A percentile compares a stretch with the other conserved stretches of the same genome.
phyloP scores from a whole-genome alignment of 2,888 invertebrate species.

The Achlya flavicornis region DNA sequence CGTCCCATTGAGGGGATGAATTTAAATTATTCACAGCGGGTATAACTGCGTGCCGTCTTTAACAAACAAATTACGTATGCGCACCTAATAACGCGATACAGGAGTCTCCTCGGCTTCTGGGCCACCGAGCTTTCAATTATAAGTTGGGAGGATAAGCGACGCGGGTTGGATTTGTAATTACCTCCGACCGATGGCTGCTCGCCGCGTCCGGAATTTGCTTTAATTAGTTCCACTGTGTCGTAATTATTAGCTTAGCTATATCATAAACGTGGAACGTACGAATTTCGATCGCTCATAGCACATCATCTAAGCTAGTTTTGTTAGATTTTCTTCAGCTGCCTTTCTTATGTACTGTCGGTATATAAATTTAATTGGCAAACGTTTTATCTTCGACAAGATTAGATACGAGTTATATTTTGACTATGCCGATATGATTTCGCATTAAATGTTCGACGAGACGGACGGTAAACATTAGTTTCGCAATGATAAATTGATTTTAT shows the following conservation, averaged over 20 bases:
- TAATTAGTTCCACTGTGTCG: conserved; percentile 65
- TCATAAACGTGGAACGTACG: conserved; percentile 59
- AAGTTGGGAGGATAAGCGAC: conserved; percentile 74
- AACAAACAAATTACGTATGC: conserved; percentile 84
- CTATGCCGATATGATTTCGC: conserved; percentile 5
- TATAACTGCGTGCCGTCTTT: conserved; percentile 82
- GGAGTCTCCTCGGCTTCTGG: conserved; percentile 63
- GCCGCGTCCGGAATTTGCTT: conserved; percentile 46
- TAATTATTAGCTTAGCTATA: conserved; percentile 62
- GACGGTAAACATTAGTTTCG: conserved; percentile 16
- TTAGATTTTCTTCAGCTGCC: conserved; percentile 10
- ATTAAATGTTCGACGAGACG: conserved; percentile 6
- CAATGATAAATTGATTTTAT: conserved; percentile 33
- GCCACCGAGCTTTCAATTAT: conserved; percentile 79
- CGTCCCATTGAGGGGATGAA: conserved; percentile 74
- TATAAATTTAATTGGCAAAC: not conserved
- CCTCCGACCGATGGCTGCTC: conserved; percentile 56
- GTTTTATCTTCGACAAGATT: not conserved
- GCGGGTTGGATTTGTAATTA: conserved; percentile 70
- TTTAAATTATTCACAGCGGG: conserved; percentile 83
- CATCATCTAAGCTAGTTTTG: conserved; percentile 15
- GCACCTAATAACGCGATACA: conserved; percentile 80
- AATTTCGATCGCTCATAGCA: conserved; percentile 30
- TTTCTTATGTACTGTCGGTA: not conserved
- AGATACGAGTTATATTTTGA: conserved; percentile 2